phyloP scores from a whole-genome alignment of 1,140 invertebrate genomes.

The Palaemon carinicauda region DNA sequence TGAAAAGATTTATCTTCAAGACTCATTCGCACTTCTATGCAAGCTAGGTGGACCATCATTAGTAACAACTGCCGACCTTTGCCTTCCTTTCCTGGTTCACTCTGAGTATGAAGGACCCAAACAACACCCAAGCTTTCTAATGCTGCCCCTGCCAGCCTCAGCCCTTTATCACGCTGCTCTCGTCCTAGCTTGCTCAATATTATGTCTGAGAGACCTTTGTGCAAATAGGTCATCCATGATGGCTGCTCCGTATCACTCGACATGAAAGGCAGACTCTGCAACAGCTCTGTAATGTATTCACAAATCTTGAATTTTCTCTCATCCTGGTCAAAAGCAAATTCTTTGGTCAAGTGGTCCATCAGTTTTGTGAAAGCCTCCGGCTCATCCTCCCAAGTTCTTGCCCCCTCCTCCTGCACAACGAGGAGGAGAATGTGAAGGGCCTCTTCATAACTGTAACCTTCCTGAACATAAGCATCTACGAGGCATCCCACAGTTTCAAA shows the following conservation, averaged over 20 bases:
- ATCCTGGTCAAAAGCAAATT: slow-evolving; percentile 86
- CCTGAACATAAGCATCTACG: slow-evolving; percentile 48
- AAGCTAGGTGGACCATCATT: slow-evolving; percentile 82
- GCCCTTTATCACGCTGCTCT: slow-evolving; percentile 84
- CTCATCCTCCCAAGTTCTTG: slow-evolving; percentile 69
- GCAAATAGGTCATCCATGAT: slow-evolving; percentile 66
- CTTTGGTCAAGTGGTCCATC: slow-evolving; percentile 83
- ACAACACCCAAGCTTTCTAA: slow-evolving; percentile 78
- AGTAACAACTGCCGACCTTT: slow-evolving; percentile 79
- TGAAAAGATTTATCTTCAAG: slow-evolving; percentile 83
- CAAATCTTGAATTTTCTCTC: slow-evolving; percentile 89
- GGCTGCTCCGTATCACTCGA: slow-evolving; percentile 4
- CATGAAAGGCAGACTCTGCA: slow-evolving; percentile 72
- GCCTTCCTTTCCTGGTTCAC: slow-evolving; percentile 67
- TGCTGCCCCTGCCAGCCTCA: slow-evolving; percentile 81
- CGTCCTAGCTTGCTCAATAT: slow-evolving; percentile 86
- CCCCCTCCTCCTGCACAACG: slow-evolving; percentile 52
- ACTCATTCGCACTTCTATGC: slow-evolving; percentile 92
- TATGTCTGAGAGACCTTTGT: slow-evolving; percentile 71
- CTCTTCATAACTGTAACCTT: slow-evolving; percentile 45
- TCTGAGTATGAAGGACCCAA: slow-evolving; percentile 60
- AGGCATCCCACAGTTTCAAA: slow-evolving; percentile 51
- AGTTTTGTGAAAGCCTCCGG: slow-evolving; percentile 80
- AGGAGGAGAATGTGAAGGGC: slow-evolving; percentile 40
- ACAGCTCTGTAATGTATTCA: slow-evolving; percentile 75